Base-by-base conservation (phyloP, 2,113 vertebrate species). In the Hydrolagus affinis region DNA sequence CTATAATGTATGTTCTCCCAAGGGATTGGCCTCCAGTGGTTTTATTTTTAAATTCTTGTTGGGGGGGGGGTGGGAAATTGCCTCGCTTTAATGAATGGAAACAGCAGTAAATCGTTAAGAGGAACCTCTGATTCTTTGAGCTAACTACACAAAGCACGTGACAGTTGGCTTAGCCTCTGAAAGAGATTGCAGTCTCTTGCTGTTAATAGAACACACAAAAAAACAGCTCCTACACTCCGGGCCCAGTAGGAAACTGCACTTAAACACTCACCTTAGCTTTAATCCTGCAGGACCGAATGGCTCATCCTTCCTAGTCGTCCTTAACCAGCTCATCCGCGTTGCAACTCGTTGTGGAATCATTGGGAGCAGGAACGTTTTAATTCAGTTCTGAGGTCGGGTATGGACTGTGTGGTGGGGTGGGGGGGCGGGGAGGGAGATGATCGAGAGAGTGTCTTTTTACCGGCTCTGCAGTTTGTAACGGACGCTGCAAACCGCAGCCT, bases 201-300 rank as follows among this genome's bases (percentile, higher is more conserved):
- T 62, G 64, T 66, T 64, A 64, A 80, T 60, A 66, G 3, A 10
- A 59, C 62, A 14, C 10, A 23, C 77, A 66, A 64, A 83, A 83
- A 80, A 83, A 83, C 62, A 17, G 77, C 77, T 83, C n/a, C 28
- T 62, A 14, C 60, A 83, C 77, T 64, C 64, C 64, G 62, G 77
- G 23, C 59, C 60, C 77, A 66, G 64, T 23, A 66, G 77, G 77
- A 83, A 83, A 60, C 60, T 83, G 3, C 15, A 60, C 77, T 83
- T 59, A 83, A 66, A 64, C 59, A 25, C 25, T 83, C 23, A 83
- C 77, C 60, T 83, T 64, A 83, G 23, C 44, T 66, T 83, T 83
- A 60, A 83, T 66, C 60, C 23, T 62, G 76, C 76, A 83, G 30
- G 17, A 83, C 28, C 11, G 64, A 83, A 66, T 83, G 77, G 60